A percentile compares a stretch with the other conserved stretches of the same genome.
phyloP scores from a whole-genome alignment of 2,797 vertebrate species.

The Rhabdophis nuchalis region DNA sequence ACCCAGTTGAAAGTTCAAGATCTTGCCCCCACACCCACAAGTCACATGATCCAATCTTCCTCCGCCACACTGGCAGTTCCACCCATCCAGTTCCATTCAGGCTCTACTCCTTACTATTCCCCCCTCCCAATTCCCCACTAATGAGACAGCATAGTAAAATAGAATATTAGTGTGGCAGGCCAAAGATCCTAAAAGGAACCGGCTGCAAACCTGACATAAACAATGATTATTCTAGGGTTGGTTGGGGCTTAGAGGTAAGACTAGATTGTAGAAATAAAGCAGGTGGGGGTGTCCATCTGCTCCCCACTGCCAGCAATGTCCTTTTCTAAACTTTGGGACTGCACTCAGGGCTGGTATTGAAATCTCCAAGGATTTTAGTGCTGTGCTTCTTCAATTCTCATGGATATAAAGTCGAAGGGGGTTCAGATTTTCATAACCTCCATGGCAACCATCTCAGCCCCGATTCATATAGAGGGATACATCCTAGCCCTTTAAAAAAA shows the following conservation, averaged over 20 bases:
- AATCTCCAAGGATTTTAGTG: background rate
- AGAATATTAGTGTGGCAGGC: too few species aligned
- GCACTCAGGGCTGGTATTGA: background rate
- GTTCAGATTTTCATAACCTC: background rate
- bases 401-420: background rate
- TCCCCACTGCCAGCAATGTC: background rate
- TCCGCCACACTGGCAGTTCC: too few species aligned
- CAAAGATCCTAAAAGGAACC: too few species aligned
- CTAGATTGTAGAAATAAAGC: background rate
- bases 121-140: too few species aligned
- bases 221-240: background rate
- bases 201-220: too few species aligned
- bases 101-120: too few species aligned
- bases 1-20: too few species aligned
- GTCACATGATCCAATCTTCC: too few species aligned
- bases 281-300: background rate
- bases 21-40: too few species aligned
- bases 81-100: too few species aligned
- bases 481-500: background rate
- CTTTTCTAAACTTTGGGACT: background rate
- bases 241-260: background rate
- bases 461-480: background rate
- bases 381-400: background rate
- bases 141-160: too few species aligned
- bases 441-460: background rate